Evolutionary conservation across 2,113 vertebrate genomes (phyloP).

Genomic region (Nettapus auritus): DNA sequence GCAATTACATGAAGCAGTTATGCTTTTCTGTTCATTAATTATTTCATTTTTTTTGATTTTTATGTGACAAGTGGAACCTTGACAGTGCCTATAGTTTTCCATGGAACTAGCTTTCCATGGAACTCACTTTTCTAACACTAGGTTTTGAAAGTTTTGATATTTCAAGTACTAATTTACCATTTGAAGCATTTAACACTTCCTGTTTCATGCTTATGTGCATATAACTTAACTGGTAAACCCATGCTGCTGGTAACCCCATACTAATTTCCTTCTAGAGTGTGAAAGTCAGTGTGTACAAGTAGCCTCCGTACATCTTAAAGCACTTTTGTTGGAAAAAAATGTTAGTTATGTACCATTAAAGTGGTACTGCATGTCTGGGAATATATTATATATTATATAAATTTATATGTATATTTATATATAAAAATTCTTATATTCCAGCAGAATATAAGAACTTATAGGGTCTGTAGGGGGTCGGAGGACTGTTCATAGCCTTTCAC

Average conservation of each 20-base stretch:
- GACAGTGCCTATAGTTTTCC: background rate
- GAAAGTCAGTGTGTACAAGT: background rate
- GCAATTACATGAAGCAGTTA: background rate
- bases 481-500: accelerated
- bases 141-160: background rate
- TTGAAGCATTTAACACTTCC: background rate
- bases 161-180: background rate
- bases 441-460: background rate
- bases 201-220: background rate
- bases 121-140: background rate
- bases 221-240: background rate
- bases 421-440: background rate
- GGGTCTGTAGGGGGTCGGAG: accelerated
- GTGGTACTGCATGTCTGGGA: background rate
- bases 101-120: background rate
- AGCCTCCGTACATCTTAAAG: background rate
- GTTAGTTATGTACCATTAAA: background rate
- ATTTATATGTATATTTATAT: too few relatives aligned
- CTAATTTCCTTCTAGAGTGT: background rate
- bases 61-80: background rate
- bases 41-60: background rate
- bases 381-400: too few relatives aligned
- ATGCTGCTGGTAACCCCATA: background rate
- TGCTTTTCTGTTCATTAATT: background rate
- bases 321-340: background rate